Evolutionary conservation across 2,797 vertebrate genomes (phyloP).

Genomic region (Perodicticus potto): DNA sequence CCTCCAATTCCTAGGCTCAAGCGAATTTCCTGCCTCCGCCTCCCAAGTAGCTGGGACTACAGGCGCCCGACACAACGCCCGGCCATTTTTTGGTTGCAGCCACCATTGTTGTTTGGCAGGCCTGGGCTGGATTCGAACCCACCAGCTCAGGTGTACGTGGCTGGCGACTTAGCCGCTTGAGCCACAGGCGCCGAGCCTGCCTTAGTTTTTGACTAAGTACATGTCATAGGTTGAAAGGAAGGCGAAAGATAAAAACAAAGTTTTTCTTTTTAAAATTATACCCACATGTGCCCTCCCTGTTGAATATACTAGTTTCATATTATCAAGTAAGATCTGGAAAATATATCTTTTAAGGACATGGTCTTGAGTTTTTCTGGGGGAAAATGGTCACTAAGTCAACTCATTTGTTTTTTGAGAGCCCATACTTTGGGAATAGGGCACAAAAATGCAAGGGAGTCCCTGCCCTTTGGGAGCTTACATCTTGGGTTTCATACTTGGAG

Average conservation of each 20-base stretch:
- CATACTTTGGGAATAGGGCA: not conserved
- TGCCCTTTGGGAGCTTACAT: not conserved
- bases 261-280: not conserved
- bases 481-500: constrained; percentile 36
- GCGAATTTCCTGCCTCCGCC: too few species aligned
- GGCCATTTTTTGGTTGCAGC: too few species aligned
- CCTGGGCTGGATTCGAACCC: too few species aligned
- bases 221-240: constrained; percentile 53
- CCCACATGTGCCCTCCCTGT: not conserved
- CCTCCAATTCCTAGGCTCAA: too few species aligned
- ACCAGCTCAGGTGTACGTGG: too few species aligned
- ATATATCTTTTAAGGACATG: not conserved
- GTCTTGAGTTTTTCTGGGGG: constrained; percentile 26
- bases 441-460: not conserved
- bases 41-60: too few species aligned
- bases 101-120: too few species aligned
- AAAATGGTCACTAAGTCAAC: constrained; percentile 40
- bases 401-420: constrained; percentile 38
- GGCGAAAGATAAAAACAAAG: constrained; percentile 8
- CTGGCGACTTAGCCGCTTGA: too few species aligned
- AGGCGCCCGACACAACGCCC: too few species aligned
- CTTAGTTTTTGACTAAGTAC: too few species aligned
- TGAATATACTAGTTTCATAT: constrained; percentile 22
- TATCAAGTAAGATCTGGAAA: constrained; percentile 50
- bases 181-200: too few species aligned